Base-by-base conservation (phyloP, 2,888 invertebrate genomes). In the Unio delphinus region DNA sequence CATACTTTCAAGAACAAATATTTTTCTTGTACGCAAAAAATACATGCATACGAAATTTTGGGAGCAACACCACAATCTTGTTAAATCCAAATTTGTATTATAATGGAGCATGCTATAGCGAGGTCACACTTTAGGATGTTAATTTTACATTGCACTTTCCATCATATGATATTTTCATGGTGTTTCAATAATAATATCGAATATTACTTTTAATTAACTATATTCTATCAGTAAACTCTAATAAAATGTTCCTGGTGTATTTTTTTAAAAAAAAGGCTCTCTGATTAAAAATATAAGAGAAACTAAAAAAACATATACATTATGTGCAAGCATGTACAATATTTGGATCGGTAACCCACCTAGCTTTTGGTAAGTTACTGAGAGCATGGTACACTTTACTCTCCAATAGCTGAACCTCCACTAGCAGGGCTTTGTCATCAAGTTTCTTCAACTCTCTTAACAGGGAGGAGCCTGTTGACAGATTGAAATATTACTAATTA, bases 381-480 rank as follows among this genome's bases (percentile, higher is more conserved):
- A 99, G 92, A 68, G 98, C 97, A 92, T 99, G 98, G 91, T 96
- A 99, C 68, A 98, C 97, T 93, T 99, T 99, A 90, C 98, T 98
- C 91, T 99, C 99, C 84, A 99, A 92, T 80, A 99, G 92, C 87
- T 99, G 97, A 17, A 99, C 99, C 92, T 99, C 99, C 1, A 99
- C 99, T 79, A 99, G 92, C 75, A 99, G 92, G 91, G 99, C 98
- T 91, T 99, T 99, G 90, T 99, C 99, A 91, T 99, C 99, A 89
- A 99, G 92, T 91, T 99, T 99, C 91, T 99, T 99, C 78, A 99
- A 92, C 91, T 99, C 99, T 86, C 94, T 95, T 70, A 99, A 92
- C 71, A 99, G 92, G 71, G 94, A 94, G 5, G 96, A 95, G 67
- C 89, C 91, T 90, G 73, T 45, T 15, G 15, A 45, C 15, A 45